phyloP scores from a whole-genome alignment of 2,113 vertebrate species.

The Hymenochirus boettgeri region DNA sequence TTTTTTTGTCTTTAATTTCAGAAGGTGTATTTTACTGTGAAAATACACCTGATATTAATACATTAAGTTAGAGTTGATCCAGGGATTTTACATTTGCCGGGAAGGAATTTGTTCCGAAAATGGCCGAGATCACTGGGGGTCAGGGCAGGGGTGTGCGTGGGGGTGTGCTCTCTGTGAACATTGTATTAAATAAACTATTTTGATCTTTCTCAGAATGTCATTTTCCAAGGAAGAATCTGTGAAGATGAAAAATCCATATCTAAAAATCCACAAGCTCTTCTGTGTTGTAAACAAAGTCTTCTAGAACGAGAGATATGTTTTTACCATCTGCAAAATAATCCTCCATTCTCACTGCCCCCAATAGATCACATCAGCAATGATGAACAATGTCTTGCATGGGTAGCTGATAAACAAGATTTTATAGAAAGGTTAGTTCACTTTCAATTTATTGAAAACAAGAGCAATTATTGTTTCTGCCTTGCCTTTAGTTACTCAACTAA shows the following conservation, averaged over 20 bases:
- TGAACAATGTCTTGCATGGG: constrained; percentile 8
- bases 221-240: constrained; percentile 14
- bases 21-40: too few relatives aligned
- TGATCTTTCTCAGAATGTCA: neutral
- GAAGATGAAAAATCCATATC: neutral
- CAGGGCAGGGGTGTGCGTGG: too few relatives aligned
- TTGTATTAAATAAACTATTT: too few relatives aligned
- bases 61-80: too few relatives aligned
- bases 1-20: too few relatives aligned
- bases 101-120: too few relatives aligned
- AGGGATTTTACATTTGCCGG: too few relatives aligned
- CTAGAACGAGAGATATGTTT: constrained; percentile 15
- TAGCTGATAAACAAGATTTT: neutral
- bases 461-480: neutral
- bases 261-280: neutral
- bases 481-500: neutral
- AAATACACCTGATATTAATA: too few relatives aligned
- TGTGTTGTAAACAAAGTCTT: constrained; percentile 1
- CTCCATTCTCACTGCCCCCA: constrained; percentile 2
- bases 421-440: constrained; percentile 3
- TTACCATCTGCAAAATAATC: constrained; percentile 8
- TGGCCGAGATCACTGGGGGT: too few relatives aligned
- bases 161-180: too few relatives aligned
- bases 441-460: too few relatives aligned
- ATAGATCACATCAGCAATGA: neutral